Conservation (phyloP, 2,888 invertebrate species). For the Nymphalis c-album region DNA sequence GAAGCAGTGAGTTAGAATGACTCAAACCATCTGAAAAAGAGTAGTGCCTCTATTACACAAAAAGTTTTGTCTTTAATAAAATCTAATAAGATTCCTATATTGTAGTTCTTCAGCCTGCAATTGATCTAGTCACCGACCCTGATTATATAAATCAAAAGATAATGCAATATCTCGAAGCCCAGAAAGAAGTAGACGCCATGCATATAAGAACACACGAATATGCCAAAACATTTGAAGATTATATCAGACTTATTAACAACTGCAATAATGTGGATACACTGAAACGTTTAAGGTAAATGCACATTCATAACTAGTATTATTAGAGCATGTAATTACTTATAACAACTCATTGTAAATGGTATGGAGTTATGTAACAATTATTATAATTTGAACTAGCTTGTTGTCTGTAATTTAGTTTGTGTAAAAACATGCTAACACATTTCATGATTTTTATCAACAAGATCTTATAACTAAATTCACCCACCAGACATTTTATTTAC, state of each 20-base stretch:
- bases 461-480: too few relatives aligned
- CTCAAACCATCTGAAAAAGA: too few relatives aligned
- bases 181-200: slow-evolving; percentile 88
- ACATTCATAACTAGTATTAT: slow-evolving; percentile 38
- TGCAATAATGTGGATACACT: slow-evolving; percentile 91
- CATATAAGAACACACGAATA: slow-evolving; percentile 92
- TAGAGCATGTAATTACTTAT: slow-evolving; percentile 31
- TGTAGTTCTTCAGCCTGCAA: slow-evolving; percentile 89
- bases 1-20: too few relatives aligned
- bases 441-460: too few relatives aligned
- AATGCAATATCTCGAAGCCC: slow-evolving; percentile 90
- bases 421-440: too few relatives aligned
- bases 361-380: too few relatives aligned
- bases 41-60: neutral
- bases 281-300: slow-evolving; percentile 87
- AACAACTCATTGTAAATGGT: slow-evolving; percentile 8
- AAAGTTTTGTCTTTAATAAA: neutral
- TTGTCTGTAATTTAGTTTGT: too few relatives aligned
- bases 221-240: slow-evolving; percentile 94
- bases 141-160: slow-evolving; percentile 95
- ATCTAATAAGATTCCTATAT: neutral
- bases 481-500: too few relatives aligned
- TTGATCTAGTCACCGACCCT: slow-evolving; percentile 92
- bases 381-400: too few relatives aligned
- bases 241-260: slow-evolving; percentile 90